A percentile compares a stretch with the other conserved stretches of the same genome.
Evolutionary conservation across 2,888 invertebrate species (phyloP).

Genomic region (Dromius quadrimaculatus): DNA sequence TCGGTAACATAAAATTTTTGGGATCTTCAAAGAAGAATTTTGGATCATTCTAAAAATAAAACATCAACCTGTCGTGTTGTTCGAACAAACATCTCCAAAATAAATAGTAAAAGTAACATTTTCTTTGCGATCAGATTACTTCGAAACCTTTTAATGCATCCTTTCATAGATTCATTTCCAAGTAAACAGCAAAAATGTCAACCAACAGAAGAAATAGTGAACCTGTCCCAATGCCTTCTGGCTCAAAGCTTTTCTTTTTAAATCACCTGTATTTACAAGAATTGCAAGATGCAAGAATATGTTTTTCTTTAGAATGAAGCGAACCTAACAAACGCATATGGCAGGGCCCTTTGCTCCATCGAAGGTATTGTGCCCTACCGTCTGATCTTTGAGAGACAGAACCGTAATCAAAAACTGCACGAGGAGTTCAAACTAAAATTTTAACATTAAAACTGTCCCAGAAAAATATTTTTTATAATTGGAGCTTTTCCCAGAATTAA

Average conservation of each 20-base stretch:
- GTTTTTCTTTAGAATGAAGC: conserved; percentile 14
- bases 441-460: no score
- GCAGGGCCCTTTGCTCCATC: conserved; percentile 9
- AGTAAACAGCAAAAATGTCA: conserved; percentile 14
- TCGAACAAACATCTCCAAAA: conserved; percentile 15
- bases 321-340: conserved; percentile 21
- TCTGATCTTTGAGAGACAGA: conserved; percentile 39
- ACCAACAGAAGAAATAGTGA: background rate
- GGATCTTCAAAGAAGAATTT: background rate
- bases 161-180: conserved; percentile 12
- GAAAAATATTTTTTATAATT: no score
- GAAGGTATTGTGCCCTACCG: conserved; percentile 13
- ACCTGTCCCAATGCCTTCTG: conserved; percentile 40
- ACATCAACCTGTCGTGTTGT: conserved; percentile 1
- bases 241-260: conserved; percentile 20
- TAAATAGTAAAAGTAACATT: conserved; percentile 29
- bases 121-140: conserved; percentile 20
- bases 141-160: conserved; percentile 23
- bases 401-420: background rate
- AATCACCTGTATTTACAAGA: conserved; percentile 50
- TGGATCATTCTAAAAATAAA: conserved; percentile 6
- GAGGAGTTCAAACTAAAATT: no score
- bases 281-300: conserved; percentile 32
- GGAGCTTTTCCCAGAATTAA: no score
- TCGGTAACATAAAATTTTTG: no score